Conservation (phyloP, 2,888 invertebrate species). For the Zele albiditarsus region DNA sequence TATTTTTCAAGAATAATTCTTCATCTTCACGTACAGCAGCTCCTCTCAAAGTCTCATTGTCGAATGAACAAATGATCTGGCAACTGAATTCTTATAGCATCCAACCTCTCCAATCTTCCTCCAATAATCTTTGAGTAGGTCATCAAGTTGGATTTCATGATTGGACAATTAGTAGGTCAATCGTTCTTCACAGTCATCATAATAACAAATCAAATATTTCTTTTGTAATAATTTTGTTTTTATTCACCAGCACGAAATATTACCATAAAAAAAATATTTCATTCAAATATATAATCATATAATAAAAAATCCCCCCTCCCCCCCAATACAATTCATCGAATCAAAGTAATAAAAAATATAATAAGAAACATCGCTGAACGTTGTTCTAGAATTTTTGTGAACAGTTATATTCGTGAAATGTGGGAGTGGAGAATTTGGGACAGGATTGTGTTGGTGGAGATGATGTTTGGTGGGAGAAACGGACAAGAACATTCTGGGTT, state of each 20-base stretch:
- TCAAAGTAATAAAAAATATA: background rate
- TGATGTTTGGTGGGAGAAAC: background rate
- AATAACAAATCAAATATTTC: background rate
- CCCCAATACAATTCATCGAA: background rate
- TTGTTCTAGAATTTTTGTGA: slow-evolving; percentile 1
- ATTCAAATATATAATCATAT: background rate
- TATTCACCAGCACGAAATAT: background rate
- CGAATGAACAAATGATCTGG: slow-evolving; percentile 49
- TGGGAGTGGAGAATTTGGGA: slow-evolving; percentile 8
- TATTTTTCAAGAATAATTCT: background rate
- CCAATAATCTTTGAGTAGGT: slow-evolving; percentile 62
- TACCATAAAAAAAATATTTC: background rate
- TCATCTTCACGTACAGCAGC: background rate
- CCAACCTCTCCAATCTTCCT: slow-evolving; percentile 57
- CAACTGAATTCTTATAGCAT: slow-evolving; percentile 62
- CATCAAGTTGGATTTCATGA: slow-evolving; percentile 50
- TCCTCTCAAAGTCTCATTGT: slow-evolving; percentile 13
- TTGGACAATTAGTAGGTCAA: slow-evolving; percentile 61
- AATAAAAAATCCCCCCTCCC: background rate
- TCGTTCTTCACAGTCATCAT: slow-evolving; percentile 28
- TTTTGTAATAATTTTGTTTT: background rate
- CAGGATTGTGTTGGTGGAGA: background rate
- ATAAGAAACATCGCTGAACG: background rate
- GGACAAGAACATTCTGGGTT: slow-evolving; percentile 63
- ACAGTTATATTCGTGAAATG: slow-evolving; percentile 5